phyloP scores from a whole-genome alignment of 2,888 invertebrate species.

The Hypsopygia costalis region DNA sequence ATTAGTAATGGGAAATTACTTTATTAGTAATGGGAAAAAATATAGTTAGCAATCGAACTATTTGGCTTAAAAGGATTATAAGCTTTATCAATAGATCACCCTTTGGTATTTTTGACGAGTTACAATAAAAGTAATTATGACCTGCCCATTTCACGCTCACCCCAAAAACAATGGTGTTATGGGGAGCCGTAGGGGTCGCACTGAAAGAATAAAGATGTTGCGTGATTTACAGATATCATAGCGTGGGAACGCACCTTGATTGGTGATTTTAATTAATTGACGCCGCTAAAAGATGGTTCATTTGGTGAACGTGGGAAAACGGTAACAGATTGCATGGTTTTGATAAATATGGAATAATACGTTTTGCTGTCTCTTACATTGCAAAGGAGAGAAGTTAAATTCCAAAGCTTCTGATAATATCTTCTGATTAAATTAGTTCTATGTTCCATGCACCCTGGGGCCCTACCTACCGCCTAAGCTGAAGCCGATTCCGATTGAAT shows the following conservation, averaged over 20 bases:
- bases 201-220: conserved; percentile 72
- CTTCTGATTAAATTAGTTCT: too few species aligned
- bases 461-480: too few species aligned
- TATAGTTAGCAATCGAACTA: too few species aligned
- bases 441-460: too few species aligned
- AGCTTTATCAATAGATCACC: conserved; percentile 6
- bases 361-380: neutral
- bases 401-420: too few species aligned
- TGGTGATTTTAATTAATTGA: conserved; percentile 73
- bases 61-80: neutral
- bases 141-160: conserved; percentile 69
- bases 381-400: too few species aligned
- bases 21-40: too few species aligned
- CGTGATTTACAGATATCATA: conserved; percentile 76
- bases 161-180: conserved; percentile 68
- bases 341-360: neutral
- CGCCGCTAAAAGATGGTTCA: conserved; percentile 41
- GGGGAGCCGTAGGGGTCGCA: conserved; percentile 30
- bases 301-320: conserved; percentile 60
- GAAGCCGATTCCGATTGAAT: too few species aligned
- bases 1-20: too few species aligned
- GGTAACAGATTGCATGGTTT: conserved; percentile 2
- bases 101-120: conserved; percentile 19
- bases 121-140: conserved; percentile 48
- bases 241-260: conserved; percentile 76